Evolutionary conservation across 1,140 invertebrate genomes (phyloP).

Genomic region (Hirudo medicinalis): DNA sequence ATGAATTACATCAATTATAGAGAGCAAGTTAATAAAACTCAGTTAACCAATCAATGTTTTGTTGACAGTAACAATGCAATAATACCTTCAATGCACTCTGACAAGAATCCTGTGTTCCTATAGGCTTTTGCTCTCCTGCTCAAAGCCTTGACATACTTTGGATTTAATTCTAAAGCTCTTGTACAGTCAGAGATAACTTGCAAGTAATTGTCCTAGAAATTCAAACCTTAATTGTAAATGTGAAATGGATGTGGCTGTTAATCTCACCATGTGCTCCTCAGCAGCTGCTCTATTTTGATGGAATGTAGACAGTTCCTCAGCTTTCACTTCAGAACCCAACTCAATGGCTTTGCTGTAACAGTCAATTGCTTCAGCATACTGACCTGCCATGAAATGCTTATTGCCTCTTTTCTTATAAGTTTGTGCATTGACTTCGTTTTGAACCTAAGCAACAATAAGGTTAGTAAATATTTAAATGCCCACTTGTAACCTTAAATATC

Average conservation of each 20-base stretch:
- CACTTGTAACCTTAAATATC: too few species aligned
- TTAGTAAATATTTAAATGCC: too few species aligned
- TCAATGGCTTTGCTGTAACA: slow-evolving; percentile 78
- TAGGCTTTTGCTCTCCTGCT: slow-evolving; percentile 65
- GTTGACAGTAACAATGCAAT: slow-evolving; percentile 6
- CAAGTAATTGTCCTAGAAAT: slow-evolving; percentile 58
- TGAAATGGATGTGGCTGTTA: slow-evolving; percentile 12
- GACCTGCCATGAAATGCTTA: slow-evolving; percentile 64
- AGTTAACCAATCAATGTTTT: neutral
- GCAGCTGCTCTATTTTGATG: slow-evolving; percentile 91
- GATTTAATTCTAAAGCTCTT: slow-evolving; percentile 68
- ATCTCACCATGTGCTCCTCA: slow-evolving; percentile 68
- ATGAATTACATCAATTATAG: neutral
- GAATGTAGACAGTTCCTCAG: slow-evolving; percentile 66
- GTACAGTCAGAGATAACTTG: slow-evolving; percentile 73
- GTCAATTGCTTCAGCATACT: slow-evolving; percentile 73
- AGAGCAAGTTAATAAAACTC: neutral
- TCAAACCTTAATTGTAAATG: neutral
- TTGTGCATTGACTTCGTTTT: slow-evolving; percentile 43
- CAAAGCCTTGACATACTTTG: slow-evolving; percentile 76
- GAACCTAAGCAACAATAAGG: too few species aligned
- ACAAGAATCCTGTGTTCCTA: slow-evolving; percentile 62
- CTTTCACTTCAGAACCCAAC: slow-evolving; percentile 60
- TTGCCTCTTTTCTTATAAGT: slow-evolving; percentile 74
- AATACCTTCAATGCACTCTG: slow-evolving; percentile 59